These are phyloP conservation scores for Oedothorax gibbosus DNA, from an alignment of 1,140 invertebrate species.

Conservation along the genomic window DNA sequence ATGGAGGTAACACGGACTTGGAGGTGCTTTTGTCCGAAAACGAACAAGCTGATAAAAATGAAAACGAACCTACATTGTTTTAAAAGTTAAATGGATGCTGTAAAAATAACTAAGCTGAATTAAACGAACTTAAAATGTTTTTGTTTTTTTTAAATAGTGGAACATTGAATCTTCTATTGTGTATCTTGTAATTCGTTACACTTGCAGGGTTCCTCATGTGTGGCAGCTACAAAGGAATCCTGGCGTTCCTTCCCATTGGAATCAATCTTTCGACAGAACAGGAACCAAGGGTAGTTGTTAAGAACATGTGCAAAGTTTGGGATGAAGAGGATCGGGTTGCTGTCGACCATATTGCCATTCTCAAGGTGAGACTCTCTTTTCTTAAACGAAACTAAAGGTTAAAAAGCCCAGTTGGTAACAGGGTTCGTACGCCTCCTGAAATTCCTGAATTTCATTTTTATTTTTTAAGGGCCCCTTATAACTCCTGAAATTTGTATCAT, in stretches of 20 bases:
- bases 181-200: not conserved
- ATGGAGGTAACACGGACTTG: too few relatives aligned
- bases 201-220: slow-evolving; percentile 46
- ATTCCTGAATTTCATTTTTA: not conserved
- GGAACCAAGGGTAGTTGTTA: slow-evolving; percentile 16
- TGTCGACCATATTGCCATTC: slow-evolving; percentile 38
- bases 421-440: too few relatives aligned
- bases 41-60: too few relatives aligned
- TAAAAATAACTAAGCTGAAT: not conserved
- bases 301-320: slow-evolving; percentile 45
- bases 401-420: too few relatives aligned
- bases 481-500: not conserved
- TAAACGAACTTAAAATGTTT: not conserved
- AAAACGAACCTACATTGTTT: too few relatives aligned
- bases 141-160: not conserved
- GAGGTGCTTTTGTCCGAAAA: too few relatives aligned
- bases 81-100: too few relatives aligned
- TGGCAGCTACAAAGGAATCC: slow-evolving; percentile 38
- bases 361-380: slow-evolving; percentile 35
- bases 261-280: not conserved
- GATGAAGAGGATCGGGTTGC: slow-evolving; percentile 34
- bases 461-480: not conserved
- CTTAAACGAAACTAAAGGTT: too few relatives aligned
- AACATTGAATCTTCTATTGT: too few relatives aligned
- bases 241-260: slow-evolving; percentile 42